Evolutionary conservation across 2,113 vertebrate species (phyloP), one percentile per base, ranked within the genome.

Genomic region (Silurus glanis): DNA sequence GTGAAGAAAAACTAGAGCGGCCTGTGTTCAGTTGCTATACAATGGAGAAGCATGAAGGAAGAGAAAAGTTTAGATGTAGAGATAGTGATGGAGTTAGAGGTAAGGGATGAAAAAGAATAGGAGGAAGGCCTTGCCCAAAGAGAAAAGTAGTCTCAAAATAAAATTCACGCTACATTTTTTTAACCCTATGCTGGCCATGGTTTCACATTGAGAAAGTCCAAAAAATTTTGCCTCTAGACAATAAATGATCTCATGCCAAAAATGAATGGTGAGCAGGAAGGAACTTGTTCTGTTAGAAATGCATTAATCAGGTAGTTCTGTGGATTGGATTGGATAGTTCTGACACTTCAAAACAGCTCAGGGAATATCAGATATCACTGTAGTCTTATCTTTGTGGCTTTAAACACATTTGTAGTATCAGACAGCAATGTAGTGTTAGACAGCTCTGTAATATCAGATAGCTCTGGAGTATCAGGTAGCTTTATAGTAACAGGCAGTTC

Each of bases 81-180:
- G 76, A 79, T 79, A 55, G 23, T 14, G 74, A 76, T 55, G 5
- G 51, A 53, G 53, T n/a, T 79, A 19, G 76, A 79, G 76, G n/a
- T 56, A 28, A 58, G 17, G 76, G n/a, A 79, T 58, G 1, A 58
- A 79, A 55, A 79, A 58, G 76, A 79, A 79, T 58, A 80, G 55
- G 4, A 80, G 76, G 76, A 80, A 80, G 13, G 55, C n/a, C 76
- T 59, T 37, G 16, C 25, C 55, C 76, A 79, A 37, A 4, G n/a
- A 37, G n/a, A 79, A 14, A 45, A 37, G 45, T 5, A 80, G 55
- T 74, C 71, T 23, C 71, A 51, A 47, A 19, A 72, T 2, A 37
- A 9, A 72, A 72, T 10, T 51, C 72, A 49, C 1, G 19, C 45
- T 49, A 74, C 71, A 23, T 10, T 51, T 75, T 37, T 19, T 79